Evolutionary conservation across 2,888 invertebrate species (phyloP), one percentile per base, ranked within the genome.

Genomic region (Drosophila kuntzei): DNA sequence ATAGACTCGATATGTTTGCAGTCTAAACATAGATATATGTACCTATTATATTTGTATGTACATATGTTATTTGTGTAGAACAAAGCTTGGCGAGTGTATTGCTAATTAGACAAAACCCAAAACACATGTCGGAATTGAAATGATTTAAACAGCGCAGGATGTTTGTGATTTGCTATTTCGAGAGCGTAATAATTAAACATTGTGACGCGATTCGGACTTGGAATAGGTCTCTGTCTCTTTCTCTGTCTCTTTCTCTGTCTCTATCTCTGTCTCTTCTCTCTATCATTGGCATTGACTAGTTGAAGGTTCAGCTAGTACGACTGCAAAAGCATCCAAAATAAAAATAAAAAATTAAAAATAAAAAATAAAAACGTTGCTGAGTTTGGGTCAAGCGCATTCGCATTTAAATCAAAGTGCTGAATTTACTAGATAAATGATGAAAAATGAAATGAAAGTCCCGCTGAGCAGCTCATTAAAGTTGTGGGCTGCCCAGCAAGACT

Each of bases 351-450:
- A 11, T n/a, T n/a, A n/a, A n/a, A n/a, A n/a, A n/a, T n/a, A n/a
- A 22, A 11, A 25, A 37, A 44, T 8, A 46, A 32, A 32, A 58
- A 49, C 36, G 60, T 12, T 36, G 61, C 25, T 34, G 27, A 44
- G 51, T 79, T 83, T 82, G 76, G 82, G 82, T 83, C 82, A 83
- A 83, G 82, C 85, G 72, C 82, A 82, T 84, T 82, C 83, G 59
- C 74, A 83, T 82, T 87, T 84, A 85, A 76, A 79, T 70, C 68
- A 61, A 69, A 70, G 72, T 71, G 80, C 43, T 73, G 71, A 58
- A 72, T 71, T 64, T 49, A 54, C 41, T 54, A 59, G 43, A 60
- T 85, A 79, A 83, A 79, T 84, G 4, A 22, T 22, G 22, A 22
- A 22, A 3, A 4, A 22, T 27, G 54, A 72, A 79, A 81, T 83